These are phyloP conservation scores for Microcebus murinus DNA, from an alignment of 2,113 vertebrate species.

Conservation along the genomic window DNA sequence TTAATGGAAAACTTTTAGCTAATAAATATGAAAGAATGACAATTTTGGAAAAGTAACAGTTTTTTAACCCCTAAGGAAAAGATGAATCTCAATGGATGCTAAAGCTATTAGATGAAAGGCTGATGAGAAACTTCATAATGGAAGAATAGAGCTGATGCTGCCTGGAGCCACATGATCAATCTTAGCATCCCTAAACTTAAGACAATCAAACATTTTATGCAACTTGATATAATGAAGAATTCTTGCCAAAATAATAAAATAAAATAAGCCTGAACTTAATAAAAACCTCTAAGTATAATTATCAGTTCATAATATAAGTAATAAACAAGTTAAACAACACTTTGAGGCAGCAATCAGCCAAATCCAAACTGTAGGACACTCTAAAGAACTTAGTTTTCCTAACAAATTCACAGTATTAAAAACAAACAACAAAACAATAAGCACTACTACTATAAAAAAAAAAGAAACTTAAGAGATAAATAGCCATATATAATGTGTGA, in stretches of 20 bases:
- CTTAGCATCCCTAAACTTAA: neutral
- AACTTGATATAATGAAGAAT: neutral
- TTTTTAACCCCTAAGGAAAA: neutral
- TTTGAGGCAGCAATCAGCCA: slow-evolving; percentile 38
- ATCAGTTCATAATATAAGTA: neutral
- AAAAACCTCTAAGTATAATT: neutral
- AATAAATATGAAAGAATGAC: neutral
- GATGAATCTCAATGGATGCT: neutral
- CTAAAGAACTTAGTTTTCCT: slow-evolving; percentile 2
- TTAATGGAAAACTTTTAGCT: neutral
- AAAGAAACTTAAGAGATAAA: slow-evolving; percentile 20
- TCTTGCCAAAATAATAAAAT: slow-evolving; percentile 16
- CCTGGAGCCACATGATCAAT: neutral
- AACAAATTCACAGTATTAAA: neutral
- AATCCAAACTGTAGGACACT: neutral
- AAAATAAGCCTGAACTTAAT: slow-evolving; percentile 36
- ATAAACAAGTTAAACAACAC: slow-evolving; percentile 1
- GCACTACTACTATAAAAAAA: neutral
- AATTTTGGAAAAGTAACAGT: neutral
- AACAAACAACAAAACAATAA: neutral
- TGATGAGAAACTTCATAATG: neutral
- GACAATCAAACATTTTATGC: neutral
- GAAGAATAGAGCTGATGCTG: neutral
- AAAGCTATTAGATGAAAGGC: neutral
- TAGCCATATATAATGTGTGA: neutral